Conservation (phyloP, 2,797 vertebrate genomes). For the Cynopterus sphinx region DNA sequence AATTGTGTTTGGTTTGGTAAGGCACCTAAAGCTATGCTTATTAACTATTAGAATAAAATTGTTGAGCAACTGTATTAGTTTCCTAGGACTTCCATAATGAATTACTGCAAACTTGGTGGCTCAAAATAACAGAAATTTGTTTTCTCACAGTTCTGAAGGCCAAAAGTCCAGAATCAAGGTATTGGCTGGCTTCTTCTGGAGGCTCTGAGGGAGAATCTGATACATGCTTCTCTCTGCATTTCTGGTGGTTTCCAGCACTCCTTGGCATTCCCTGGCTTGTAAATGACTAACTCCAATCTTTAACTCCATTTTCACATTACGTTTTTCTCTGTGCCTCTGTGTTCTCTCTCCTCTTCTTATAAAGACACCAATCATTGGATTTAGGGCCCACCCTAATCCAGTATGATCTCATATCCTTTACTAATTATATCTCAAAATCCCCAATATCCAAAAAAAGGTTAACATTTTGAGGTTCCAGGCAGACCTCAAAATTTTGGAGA, state of each 20-base stretch:
- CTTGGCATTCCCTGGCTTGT: neutral
- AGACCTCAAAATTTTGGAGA: neutral
- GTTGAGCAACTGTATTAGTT: neutral
- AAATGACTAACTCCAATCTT: neutral
- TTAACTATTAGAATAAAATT: conserved; percentile 31
- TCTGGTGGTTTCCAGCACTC: neutral
- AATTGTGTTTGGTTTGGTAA: conserved; percentile 37
- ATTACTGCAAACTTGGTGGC: neutral
- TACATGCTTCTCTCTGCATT: neutral
- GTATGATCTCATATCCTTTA: neutral
- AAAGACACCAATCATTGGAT: neutral
- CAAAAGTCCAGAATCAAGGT: neutral
- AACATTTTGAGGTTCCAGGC: neutral
- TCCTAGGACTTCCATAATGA: neutral
- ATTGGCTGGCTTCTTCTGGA: neutral
- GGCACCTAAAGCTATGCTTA: neutral
- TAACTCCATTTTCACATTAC: neutral
- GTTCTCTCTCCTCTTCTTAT: neutral
- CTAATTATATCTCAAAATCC: neutral
- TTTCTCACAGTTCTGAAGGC: neutral
- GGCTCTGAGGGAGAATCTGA: neutral
- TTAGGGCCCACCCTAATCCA: neutral
- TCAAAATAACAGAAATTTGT: conserved; percentile 1
- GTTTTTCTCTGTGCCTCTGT: neutral
- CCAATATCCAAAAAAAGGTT: neutral